Percentiles rank a stretch among this genome's conserved stretches.
Conservation (phyloP, 2,888 invertebrate genomes). For the Erannis defoliaria region DNA sequence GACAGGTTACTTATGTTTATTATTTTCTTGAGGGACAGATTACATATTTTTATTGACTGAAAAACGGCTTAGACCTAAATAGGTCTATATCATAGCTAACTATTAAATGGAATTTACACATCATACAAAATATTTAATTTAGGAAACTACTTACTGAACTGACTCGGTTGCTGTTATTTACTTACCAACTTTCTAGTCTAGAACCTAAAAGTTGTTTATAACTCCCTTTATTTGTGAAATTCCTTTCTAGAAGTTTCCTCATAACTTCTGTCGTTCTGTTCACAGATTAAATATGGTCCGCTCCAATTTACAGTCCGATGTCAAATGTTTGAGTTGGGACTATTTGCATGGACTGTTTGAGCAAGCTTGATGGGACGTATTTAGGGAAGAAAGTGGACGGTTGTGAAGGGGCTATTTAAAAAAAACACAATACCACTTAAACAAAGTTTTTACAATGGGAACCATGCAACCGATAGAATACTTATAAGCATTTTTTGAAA, state of each 20-base stretch:
- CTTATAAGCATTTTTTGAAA: no score
- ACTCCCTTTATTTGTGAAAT: not conserved
- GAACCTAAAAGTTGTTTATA: not conserved
- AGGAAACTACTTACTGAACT: not conserved
- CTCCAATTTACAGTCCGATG: slow-evolving; percentile 23
- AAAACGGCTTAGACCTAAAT: no score
- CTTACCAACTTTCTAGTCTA: not conserved
- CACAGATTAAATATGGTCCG: slow-evolving; percentile 10
- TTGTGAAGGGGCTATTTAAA: not conserved
- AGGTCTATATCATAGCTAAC: no score
- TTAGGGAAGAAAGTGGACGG: not conserved
- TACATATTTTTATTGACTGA: no score
- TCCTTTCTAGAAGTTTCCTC: not conserved
- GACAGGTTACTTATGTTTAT: no score
- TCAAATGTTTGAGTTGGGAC: slow-evolving; percentile 31
- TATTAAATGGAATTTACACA: no score
- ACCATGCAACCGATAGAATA: no score
- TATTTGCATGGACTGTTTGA: slow-evolving; percentile 29
- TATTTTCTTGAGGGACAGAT: no score
- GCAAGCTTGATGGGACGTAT: not conserved
- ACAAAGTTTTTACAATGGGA: no score
- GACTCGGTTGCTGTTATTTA: not conserved
- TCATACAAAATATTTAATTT: no score
- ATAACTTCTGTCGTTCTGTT: slow-evolving; percentile 1
- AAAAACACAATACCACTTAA: no score